Percentiles rank a stretch among this genome's conserved stretches.
phyloP scores from a whole-genome alignment of 2,888 invertebrate genomes.

The Idaea biselata region DNA sequence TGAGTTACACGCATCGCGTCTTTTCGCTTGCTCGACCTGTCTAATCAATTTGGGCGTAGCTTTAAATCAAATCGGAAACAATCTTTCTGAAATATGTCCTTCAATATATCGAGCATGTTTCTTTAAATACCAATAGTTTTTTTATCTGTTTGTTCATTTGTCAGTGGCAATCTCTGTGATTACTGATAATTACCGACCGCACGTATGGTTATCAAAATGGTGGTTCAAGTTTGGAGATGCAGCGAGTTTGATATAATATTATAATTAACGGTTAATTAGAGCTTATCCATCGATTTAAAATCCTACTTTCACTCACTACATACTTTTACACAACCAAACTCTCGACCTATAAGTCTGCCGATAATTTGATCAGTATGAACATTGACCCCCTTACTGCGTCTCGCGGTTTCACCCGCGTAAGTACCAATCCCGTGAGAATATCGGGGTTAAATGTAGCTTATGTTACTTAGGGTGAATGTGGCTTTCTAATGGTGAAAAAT shows the following conservation, averaged over 20 bases:
- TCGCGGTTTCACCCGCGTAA: too few species aligned
- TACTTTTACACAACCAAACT: not conserved
- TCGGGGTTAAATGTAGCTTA: too few species aligned
- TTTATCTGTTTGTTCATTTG: conserved; percentile 46
- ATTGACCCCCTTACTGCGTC: too few species aligned
- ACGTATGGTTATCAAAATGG: conserved; percentile 38
- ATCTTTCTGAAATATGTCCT: not conserved
- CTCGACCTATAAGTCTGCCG: too few species aligned
- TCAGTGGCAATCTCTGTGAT: conserved; percentile 50
- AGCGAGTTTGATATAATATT: conserved; percentile 19
- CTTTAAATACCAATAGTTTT: not conserved
- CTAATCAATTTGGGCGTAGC: not conserved
- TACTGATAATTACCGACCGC: conserved; percentile 45
- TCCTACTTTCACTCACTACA: too few species aligned
- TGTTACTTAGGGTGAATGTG: too few species aligned
- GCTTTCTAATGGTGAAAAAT: too few species aligned
- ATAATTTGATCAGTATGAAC: too few species aligned
- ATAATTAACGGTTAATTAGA: not conserved
- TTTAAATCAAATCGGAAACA: not conserved
- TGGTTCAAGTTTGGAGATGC: conserved; percentile 23
- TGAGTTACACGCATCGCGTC: not conserved
- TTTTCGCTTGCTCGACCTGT: not conserved
- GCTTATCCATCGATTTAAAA: not conserved
- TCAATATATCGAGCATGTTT: conserved; percentile 2
- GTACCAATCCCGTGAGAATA: too few species aligned